phyloP scores from a whole-genome alignment of 1,140 invertebrate species.

The Hydropsyche tenuis region DNA sequence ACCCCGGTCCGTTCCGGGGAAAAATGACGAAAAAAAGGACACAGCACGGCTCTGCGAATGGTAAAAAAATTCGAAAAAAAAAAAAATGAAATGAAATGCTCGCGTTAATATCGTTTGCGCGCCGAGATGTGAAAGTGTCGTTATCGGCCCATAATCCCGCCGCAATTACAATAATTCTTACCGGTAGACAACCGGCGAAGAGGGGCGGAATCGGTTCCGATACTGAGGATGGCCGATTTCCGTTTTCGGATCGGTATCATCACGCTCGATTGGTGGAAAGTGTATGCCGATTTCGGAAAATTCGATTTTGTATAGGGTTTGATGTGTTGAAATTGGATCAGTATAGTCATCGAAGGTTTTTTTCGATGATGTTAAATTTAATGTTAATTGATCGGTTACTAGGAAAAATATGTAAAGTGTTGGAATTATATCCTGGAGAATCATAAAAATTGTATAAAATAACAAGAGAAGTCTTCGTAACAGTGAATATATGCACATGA shows the following conservation, averaged over 20 bases:
- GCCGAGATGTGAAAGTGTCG: conserved; percentile 47
- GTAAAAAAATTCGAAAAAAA: background rate
- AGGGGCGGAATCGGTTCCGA: conserved; percentile 16
- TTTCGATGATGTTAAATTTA: too few species aligned
- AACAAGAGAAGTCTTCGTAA: too few species aligned
- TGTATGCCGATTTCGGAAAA: background rate
- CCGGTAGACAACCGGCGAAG: conserved; percentile 42
- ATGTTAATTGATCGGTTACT: too few species aligned
- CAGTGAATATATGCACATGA: too few species aligned
- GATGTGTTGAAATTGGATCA: too few species aligned
- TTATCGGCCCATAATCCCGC: conserved; percentile 49
- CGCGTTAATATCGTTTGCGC: conserved; percentile 47
- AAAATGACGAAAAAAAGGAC: too few species aligned
- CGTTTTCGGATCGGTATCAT: background rate
- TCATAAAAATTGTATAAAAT: too few species aligned
- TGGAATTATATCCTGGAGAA: too few species aligned
- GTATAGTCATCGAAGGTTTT: too few species aligned
- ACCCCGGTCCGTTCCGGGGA: conserved; percentile 3
- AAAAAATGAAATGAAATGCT: conserved; percentile 48
- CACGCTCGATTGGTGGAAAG: conserved; percentile 15
- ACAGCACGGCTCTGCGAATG: too few species aligned
- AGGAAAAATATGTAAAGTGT: too few species aligned
- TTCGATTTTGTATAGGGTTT: too few species aligned
- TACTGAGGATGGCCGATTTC: conserved; percentile 37
- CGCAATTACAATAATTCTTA: conserved; percentile 51